Evolutionary conservation across 2,888 invertebrate species (phyloP), one percentile per base, ranked within the genome.

Genomic region (Drosophila fungiperda): DNA sequence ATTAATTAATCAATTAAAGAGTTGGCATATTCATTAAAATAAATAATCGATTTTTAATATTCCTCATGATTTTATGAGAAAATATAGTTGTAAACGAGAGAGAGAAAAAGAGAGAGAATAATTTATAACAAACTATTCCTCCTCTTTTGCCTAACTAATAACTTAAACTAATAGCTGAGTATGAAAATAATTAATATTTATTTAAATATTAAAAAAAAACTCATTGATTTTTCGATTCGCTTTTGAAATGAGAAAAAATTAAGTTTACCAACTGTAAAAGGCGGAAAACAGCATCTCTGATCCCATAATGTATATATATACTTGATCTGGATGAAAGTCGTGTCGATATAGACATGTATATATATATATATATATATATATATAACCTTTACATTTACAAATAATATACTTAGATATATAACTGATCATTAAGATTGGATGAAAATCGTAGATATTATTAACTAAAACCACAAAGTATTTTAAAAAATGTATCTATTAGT

Each of bases 11-110:
- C 50, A 50, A n/a, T 50, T 50, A 29, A 17, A 26, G 9, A 2
- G 17, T 15, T 49, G 49, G 49, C 9, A 49, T 9, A 17, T 26
- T 9, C 26, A 49, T 49, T 26, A 9, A 26, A 2, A 49, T 17
- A 49, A 49, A 17, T 49, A 49, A 49, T 49, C 49, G 49, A 5
- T 26, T 26, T 49, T 49, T 49, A 49, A 38, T 45, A 45, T 45
- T 12, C 45, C 12, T 12, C 20, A 45, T 7, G 45, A 12, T 1
- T 45, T 42, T 2, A 20, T 42, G 40, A 11, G n/a, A 42, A 38
- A 17, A 8, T 1, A 17, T 17, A 8, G 17, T 17, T 17, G 8
- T 17, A 17, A 17, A 9, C 17, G 6, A 12, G 6, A 7, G 45
- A 12, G 9, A 17, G 6, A 12, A 3, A 7, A 20, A 12, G 9